phyloP scores from a whole-genome alignment of 2,888 invertebrate species.

The Metellina segmentata region DNA sequence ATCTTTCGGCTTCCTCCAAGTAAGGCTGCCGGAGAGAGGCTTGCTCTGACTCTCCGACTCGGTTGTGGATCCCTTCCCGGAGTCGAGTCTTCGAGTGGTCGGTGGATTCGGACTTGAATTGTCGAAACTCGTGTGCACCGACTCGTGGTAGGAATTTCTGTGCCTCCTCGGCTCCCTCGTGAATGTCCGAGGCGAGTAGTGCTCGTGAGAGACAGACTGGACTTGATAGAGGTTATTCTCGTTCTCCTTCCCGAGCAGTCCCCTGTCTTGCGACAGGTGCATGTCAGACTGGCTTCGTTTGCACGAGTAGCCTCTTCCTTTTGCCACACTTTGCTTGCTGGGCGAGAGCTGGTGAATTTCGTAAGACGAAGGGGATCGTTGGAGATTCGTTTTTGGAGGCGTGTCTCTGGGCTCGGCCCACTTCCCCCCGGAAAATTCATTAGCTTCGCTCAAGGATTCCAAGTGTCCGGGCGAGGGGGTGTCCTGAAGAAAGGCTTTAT shows the following conservation, averaged over 20 bases:
- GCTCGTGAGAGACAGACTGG: conserved; percentile 67
- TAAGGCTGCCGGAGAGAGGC: conserved; percentile 63
- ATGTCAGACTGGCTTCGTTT: conserved; percentile 73
- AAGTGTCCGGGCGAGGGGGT: conserved; percentile 61
- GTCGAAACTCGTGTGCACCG: conserved; percentile 40
- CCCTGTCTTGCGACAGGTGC: conserved; percentile 58
- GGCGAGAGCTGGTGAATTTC: conserved; percentile 72
- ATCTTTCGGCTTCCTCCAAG: conserved; percentile 73
- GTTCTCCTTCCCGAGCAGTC: conserved; percentile 22
- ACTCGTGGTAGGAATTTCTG: conserved; percentile 69
- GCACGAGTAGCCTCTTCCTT: conserved; percentile 62
- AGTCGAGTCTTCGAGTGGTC: conserved; percentile 45
- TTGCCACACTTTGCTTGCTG: conserved; percentile 57
- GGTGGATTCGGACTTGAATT: conserved; percentile 5
- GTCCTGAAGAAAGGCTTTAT: conserved; percentile 55
- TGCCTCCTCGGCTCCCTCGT: conserved; percentile 58
- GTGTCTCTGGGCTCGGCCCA: conserved; percentile 65
- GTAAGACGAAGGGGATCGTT: conserved; percentile 72
- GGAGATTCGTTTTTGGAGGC: conserved; percentile 47
- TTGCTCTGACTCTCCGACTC: conserved; percentile 64
- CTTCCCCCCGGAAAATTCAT: conserved; percentile 63
- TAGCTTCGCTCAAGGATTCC: conserved; percentile 68
- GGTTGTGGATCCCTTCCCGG: conserved; percentile 26
- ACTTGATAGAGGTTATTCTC: conserved; percentile 70
- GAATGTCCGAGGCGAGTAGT: conserved; percentile 65